Base-by-base conservation (phyloP, 2,797 vertebrate genomes). In the Rhinichthys osculus region DNA sequence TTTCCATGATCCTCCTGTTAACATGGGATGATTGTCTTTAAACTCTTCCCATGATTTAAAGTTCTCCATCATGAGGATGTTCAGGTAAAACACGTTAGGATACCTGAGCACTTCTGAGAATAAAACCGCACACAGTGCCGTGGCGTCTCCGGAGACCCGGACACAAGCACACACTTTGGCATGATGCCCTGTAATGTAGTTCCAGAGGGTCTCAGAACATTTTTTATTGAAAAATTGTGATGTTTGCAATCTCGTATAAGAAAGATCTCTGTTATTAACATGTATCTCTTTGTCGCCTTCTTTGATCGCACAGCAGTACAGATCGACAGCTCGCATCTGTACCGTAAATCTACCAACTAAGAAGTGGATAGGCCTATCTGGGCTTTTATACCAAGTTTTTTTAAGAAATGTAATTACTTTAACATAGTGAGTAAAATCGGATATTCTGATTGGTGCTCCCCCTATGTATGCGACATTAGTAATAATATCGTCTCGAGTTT, bases 51-150 rank as follows among this genome's bases (percentile, higher is more conserved):
- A 83, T 10, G 71, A 50, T 47, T 83, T 83, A 13, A 74, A 23
- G 3, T 13, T 10, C 5, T 47, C 13, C 30, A 83, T 62, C 57
- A 83, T 35, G 38, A 74, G 13, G 62, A 83, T 10, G 81, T 83
- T 83, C 17, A 74, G 81, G 38, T 35, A 50, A 83, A 74, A 74
- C 81, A 83, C 50, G 38, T 74, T 71, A 35, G 10, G 81, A 23
- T 83, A 9, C 70, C 81, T 74, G 52, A 83, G 64, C 14, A 83
- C 81, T 44, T 83, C 70, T 33, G 81, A 83, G 81, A 74, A 83
- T 10, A 83, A 21, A 35, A 83, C 71, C 0, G 71, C 81, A 11
- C 71, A n/a, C n/a, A n/a, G n/a, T n/a, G n/a, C n/a, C n/a, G n/a
- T n/a, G n/a, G n/a, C n/a, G n/a, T n/a, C n/a, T n/a, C n/a, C n/a